Evolutionary conservation across 2,113 vertebrate species (phyloP), one percentile per base, ranked within the genome.

Genomic region (Pagrus major): DNA sequence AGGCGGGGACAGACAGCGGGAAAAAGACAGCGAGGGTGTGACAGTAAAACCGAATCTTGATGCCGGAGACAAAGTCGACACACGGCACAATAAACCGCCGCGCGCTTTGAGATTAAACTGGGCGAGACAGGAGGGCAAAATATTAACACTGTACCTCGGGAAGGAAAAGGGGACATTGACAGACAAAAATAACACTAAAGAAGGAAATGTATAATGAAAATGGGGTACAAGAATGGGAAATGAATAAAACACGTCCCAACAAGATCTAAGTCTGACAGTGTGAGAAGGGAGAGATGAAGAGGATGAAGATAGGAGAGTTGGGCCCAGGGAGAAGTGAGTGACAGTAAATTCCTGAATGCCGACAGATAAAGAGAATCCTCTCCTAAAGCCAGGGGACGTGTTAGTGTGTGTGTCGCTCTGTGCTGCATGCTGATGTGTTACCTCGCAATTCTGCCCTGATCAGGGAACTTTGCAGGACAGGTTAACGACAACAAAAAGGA

Each of bases 321-420:
- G 70, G 78, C 66, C 77, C 59, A 66, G 55, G 55, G 63, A 90
- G 79, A 79, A 81, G 81, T 46, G 69, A 86, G 65, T 73, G 89
- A 88, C 84, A 83, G 69, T 87, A 77, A 87, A 89, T 65, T 84
- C 78, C 73, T 78, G 68, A 87, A 80, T 63, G 54, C 67, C 76
- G 60, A 81, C 79, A 65, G 83, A 88, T 85, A 39, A 86, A 89
- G 65, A 76, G 47, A 80, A 86, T 79, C 63, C 66, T 60, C 70
- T 64, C 16, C 71, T 52, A 73, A 71, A 77, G 66, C 59, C 68
- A 59, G 55, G 33, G 74, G 60, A 85, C 37, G 49, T 59, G 46
- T 70, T 51, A 33, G 33, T 41, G 74, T 64, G 64, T 78, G 78
- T 55, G 51, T 52, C 29, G 63, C 55, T 73, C 72, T 80, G 80